Conservation (phyloP, 2,113 vertebrate species). For the Pelecanoides urinatrix region DNA sequence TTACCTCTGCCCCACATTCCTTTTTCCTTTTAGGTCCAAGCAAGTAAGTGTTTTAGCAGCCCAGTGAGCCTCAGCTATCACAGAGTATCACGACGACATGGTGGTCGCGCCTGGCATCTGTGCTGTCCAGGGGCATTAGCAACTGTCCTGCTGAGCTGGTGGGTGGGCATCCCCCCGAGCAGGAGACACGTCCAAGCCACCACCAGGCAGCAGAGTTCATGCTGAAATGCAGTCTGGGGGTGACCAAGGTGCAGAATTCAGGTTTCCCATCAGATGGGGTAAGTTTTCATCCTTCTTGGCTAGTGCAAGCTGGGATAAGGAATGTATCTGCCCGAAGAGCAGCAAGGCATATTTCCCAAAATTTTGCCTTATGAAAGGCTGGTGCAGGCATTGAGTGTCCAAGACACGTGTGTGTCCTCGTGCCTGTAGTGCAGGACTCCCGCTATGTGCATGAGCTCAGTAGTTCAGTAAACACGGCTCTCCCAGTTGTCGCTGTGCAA, state of each 20-base stretch:
- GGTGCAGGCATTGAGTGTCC: not conserved
- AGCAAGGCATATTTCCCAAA: not conserved
- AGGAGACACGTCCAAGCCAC: not conserved
- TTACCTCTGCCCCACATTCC: not conserved
- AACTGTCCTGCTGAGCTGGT: not conserved
- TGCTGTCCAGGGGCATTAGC: not conserved
- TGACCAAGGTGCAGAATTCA: not conserved
- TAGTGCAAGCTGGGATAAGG: not conserved
- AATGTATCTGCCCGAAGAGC: not conserved
- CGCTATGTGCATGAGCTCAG: fast-evolving
- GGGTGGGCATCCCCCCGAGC: not conserved
- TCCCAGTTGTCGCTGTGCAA: not conserved
- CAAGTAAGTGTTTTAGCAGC: not conserved
- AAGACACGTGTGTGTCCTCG: fast-evolving
- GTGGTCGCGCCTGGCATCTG: not conserved
- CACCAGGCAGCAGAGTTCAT: not conserved
- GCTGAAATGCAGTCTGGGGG: not conserved
- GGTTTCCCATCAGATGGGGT: not conserved
- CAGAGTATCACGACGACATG: fast-evolving
- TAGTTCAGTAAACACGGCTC: not conserved
- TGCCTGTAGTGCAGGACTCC: not conserved
- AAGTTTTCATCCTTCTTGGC: not conserved
- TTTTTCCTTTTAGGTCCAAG: not conserved
- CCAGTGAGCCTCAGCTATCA: not conserved
- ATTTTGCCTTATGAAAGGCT: not conserved